Evolutionary conservation across 2,888 invertebrate genomes (phyloP), one percentile per base, ranked within the genome.

Genomic region (Drosophila infuscata): DNA sequence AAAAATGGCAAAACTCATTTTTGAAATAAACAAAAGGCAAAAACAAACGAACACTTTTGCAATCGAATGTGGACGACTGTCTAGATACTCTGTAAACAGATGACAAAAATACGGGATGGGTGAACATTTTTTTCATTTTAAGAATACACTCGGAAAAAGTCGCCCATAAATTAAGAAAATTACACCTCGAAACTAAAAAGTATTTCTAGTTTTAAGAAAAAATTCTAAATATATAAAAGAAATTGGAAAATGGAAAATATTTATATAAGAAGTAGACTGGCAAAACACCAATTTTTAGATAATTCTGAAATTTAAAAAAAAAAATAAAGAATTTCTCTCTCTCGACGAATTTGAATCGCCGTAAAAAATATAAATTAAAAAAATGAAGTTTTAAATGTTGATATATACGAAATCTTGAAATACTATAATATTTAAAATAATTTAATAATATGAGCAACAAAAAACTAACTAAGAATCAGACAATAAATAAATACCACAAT

Each of bases 21-120:
- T 88, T 74, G 75, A 81, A 78, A 83, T 76, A 89, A 88, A 88
- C 88, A 88, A 88, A 81, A 82, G 82, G 73, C 79, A 65, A 49
- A 57, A 43, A 11, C 17, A 48, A 36, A 35, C 1, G n/a, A 48
- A 20, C 25, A 49, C 29, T 3, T 3, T 46, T 33, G 12, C 3
- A 33, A 15, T 2, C 12, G 0, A 29, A 2, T 3, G 3, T 69
- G 1, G 12, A 15, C 15, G 32, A 48, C 70, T 38, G 2, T 3
- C 3, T 3, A 38, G 29, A 48, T 57, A 70, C 60, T 41, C 67
- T 30, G 59, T 48, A 11, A 35, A 4, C 17, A n/a, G 0, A 29
- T 15, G 8, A 8, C 2, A n/a, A n/a, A 3, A 30, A 32, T 38
- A 0, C 15, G 7, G 3, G 6, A 36, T 17, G 36, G 36, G 6